phyloP scores from a whole-genome alignment of 2,113 vertebrate genomes.

The Pagrus major region DNA sequence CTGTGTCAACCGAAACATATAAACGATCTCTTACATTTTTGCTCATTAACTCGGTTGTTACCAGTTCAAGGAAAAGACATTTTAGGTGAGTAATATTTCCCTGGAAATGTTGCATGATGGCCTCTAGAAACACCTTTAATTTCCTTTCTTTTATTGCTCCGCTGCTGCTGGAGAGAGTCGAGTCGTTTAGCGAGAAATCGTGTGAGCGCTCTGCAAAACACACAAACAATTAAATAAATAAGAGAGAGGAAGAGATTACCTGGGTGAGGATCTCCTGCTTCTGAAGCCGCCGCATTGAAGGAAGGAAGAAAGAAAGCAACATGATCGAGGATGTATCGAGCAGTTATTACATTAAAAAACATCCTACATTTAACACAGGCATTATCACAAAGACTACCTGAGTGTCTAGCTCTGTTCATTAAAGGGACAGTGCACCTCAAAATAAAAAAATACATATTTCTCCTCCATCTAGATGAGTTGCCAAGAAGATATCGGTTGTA shows the following conservation, averaged over 20 bases:
- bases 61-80: not conserved
- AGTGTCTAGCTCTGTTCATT: no score
- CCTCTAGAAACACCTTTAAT: not conserved
- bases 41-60: not conserved
- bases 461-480: no score
- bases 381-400: no score
- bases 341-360: not conserved
- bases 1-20: not conserved
- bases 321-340: not conserved
- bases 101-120: not conserved
- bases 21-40: not conserved
- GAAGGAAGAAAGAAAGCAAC: slow-evolving; percentile 39
- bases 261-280: slow-evolving; percentile 96
- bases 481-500: no score
- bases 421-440: no score
- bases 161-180: not conserved
- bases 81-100: not conserved
- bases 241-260: slow-evolving; percentile 82
- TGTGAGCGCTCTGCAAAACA: slow-evolving; percentile 6
- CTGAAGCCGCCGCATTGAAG: slow-evolving; percentile 75
- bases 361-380: no score
- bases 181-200: not conserved
- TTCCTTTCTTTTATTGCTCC: not conserved
- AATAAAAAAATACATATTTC: no score
- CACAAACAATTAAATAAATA: not conserved